Base-by-base conservation (phyloP, 2,113 vertebrate species). In the Fregata magnificens region DNA sequence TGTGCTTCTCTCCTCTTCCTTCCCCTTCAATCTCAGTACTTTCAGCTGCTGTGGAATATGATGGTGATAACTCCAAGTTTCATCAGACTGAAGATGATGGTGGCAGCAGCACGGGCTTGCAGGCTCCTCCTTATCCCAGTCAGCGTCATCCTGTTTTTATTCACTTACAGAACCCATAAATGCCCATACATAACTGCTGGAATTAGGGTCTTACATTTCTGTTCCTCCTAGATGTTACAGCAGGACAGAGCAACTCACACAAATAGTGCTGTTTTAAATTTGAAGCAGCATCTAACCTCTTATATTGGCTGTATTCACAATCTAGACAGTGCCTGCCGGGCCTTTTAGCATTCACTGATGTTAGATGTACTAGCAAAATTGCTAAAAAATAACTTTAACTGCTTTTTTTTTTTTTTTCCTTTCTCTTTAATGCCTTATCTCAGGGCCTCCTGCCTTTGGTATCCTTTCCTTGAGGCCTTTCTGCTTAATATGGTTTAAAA, bases 371-470 rank as follows among this genome's bases (percentile, higher is more conserved):
- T 34, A 85, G 70, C 11, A 92, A 86, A 95, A 86, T 17, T 55
- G 36, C 31, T 86, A 79, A 86, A 92, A 88, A 89, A n/a, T n/a
- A 53, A 71, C 40, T 59, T 55, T 7, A 83, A 10, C n/a, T 72
- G 16, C 5, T 20, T 77, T 65, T 62, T 8, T 10, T 2, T 2
- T 1, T 19, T 5, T 8, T 2, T 2, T 1, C 9, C 6, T 36
- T 87, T 59, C 18, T 40, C 47, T 81, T 72, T 32, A 74, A 81
- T 56, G 55, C 38, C 36, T 91, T 69, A 89, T 89, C 70, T 76
- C 77, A 79, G 25, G 34, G 65, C 36, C 87, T 88, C 24, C 82
- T 92, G 59, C 36, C 52, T 77, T 82, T 67, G 19, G 21, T 61
- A n/a, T 34, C 70, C 58, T 82, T 89, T 94, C 66, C 80, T 85